These are phyloP conservation scores for Delia radicum DNA, from an alignment of 1,140 invertebrate species.

Conservation along the genomic window DNA sequence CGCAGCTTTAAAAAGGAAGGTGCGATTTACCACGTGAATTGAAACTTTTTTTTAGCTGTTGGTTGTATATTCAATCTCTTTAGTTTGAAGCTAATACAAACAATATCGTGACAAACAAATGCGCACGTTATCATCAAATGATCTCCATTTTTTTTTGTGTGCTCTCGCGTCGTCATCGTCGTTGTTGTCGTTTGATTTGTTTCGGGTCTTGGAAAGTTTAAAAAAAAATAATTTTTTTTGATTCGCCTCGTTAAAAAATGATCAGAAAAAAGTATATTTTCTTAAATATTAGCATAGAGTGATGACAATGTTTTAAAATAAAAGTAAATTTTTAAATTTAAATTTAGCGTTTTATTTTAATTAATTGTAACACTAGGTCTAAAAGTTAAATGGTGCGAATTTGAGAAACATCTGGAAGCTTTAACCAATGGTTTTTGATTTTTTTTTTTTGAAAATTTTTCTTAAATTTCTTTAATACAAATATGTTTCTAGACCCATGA, in stretches of 20 bases:
- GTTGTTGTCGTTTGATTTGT: conserved; percentile 11
- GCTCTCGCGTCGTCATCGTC: neutral
- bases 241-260: conserved; percentile 11
- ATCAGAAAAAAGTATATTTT: neutral
- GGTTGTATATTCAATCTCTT: neutral
- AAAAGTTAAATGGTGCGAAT: no score
- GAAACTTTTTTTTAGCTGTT: conserved; percentile 4
- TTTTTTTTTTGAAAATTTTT: no score
- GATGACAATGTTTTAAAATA: no score
- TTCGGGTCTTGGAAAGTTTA: conserved; percentile 4
- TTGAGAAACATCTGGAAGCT: no score
- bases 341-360: no score
- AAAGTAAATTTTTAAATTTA: neutral
- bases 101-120: conserved; percentile 28
- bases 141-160: conserved; percentile 5
- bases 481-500: no score
- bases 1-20: neutral
- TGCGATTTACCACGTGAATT: conserved; percentile 20
- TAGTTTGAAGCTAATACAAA: neutral
- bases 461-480: no score
- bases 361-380: no score
- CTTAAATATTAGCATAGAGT: neutral
- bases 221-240: no score
- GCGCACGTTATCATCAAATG: conserved; percentile 27
- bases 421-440: no score